Conservation (phyloP, 2,113 vertebrate genomes). For the Dryoscopus gambensis region DNA sequence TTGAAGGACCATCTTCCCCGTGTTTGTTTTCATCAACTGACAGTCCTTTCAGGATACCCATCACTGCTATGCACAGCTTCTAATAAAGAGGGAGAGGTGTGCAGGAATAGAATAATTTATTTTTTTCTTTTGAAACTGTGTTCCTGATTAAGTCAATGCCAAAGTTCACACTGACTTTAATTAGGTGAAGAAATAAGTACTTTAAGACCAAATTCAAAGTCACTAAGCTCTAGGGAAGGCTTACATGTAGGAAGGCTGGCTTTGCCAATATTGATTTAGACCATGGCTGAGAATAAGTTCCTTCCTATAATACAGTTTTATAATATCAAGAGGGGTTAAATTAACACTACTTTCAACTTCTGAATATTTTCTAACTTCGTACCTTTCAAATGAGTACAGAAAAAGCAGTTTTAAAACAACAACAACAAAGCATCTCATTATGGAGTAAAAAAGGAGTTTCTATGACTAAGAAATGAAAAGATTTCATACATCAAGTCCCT, state of each 20-base stretch:
- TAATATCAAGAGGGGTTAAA: neutral
- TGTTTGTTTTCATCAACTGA: neutral
- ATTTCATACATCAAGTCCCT: neutral
- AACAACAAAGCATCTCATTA: slow-evolving; percentile 6
- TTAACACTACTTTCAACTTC: neutral
- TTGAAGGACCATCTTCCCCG: neutral
- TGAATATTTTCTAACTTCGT: neutral
- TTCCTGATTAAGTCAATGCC: neutral
- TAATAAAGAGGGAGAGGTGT: neutral
- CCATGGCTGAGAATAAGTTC: neutral
- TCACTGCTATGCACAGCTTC: neutral
- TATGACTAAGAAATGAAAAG: neutral
- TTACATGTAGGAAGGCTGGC: neutral
- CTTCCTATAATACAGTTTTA: neutral
- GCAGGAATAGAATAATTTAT: neutral
- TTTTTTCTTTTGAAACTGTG: neutral
- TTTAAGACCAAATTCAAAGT: neutral
- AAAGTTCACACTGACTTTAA: neutral
- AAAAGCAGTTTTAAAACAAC: neutral
- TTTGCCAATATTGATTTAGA: neutral
- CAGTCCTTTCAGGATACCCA: neutral
- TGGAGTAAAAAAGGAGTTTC: neutral
- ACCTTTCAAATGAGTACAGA: neutral
- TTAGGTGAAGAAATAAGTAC: neutral
- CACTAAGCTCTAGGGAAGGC: neutral